These are phyloP conservation scores for Ictidomys tridecemlineatus DNA, from an alignment of 2,113 vertebrate species.

Conservation along the genomic window DNA sequence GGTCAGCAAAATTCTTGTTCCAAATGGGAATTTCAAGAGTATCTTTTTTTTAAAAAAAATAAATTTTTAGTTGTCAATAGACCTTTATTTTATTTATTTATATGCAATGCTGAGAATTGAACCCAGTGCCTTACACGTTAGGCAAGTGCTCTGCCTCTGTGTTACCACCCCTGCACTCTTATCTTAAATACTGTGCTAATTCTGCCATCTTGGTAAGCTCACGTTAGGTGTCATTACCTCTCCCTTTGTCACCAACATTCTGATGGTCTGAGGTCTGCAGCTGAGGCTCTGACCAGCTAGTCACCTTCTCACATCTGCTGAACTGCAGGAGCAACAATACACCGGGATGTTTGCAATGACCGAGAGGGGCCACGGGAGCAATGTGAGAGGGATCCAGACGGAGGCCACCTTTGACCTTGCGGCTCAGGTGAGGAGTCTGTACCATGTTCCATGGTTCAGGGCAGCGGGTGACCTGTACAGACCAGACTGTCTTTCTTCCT, in stretches of 20 bases:
- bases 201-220: neutral
- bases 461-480: neutral
- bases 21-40: neutral
- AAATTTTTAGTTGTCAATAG: too few relatives aligned
- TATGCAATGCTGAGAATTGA: too few relatives aligned
- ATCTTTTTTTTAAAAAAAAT: too few relatives aligned
- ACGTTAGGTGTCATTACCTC: too few relatives aligned
- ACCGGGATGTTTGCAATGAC: conserved; percentile 88
- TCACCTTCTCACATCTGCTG: neutral
- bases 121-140: too few relatives aligned
- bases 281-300: neutral
- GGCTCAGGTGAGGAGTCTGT: conserved; percentile 79
- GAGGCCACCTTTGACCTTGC: conserved; percentile 84
- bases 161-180: neutral
- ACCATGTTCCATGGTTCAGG: rapidly evolving
- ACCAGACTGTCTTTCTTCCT: neutral
- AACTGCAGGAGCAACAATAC: conserved; percentile 80
- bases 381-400: conserved; percentile 82
- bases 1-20: neutral
- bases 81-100: too few relatives aligned
- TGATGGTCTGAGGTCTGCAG: neutral
- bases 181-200: neutral
- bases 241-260: neutral
- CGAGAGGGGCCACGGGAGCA: conserved; percentile 85
- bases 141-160: too few relatives aligned